Evolutionary conservation across 2,797 vertebrate genomes (phyloP).

Genomic region (Hemitrygon akajei): DNA sequence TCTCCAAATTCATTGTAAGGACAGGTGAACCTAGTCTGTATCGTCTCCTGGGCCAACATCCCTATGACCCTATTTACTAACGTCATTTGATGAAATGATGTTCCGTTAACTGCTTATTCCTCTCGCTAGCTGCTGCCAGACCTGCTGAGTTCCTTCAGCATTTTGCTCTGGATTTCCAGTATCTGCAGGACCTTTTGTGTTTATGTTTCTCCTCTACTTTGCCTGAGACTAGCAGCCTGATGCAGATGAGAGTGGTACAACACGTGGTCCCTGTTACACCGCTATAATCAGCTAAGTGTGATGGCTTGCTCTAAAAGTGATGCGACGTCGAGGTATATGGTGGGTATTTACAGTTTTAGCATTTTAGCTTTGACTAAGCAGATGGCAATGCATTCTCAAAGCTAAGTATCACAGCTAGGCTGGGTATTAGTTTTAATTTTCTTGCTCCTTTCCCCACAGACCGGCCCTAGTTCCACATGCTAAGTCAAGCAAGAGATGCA

Average conservation of each 20-base stretch:
- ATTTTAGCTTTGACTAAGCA: constrained; percentile 19
- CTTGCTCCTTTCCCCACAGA: not conserved
- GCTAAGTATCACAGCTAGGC: not conserved
- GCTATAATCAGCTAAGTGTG: not conserved
- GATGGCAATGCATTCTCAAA: not conserved
- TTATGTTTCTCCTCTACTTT: not conserved
- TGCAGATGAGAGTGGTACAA: not conserved
- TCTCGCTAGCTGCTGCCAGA: too few relatives aligned
- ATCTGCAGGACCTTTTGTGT: too few relatives aligned
- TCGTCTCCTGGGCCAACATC: too few relatives aligned
- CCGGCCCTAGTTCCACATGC: constrained; percentile 41
- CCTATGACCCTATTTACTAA: too few relatives aligned
- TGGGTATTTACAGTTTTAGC: not conserved
- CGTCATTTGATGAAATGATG: not conserved
- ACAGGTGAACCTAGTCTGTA: too few relatives aligned
- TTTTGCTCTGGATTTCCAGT: too few relatives aligned
- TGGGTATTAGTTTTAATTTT: constrained; percentile 22
- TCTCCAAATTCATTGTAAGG: too few relatives aligned
- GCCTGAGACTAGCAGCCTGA: not conserved
- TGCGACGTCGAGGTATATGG: not conserved
- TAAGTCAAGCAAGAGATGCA: constrained; percentile 54
- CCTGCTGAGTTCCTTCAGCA: too few relatives aligned
- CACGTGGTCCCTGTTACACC: not conserved
- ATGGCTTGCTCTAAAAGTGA: not conserved
- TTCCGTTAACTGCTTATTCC: too few relatives aligned